Conservation (phyloP, 2,888 invertebrate genomes). For the Furcula furcula region DNA sequence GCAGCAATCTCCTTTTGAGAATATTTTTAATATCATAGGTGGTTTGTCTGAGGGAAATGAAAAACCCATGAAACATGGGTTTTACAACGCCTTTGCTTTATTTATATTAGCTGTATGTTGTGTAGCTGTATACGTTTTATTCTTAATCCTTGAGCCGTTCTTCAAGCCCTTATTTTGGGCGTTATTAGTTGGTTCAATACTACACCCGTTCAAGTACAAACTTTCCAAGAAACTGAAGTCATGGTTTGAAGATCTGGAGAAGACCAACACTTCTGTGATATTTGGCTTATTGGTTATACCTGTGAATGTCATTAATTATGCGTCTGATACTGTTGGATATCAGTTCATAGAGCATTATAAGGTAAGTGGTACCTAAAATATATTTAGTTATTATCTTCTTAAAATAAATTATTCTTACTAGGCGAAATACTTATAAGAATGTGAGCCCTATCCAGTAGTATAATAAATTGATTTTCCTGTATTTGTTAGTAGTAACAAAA, state of each 20-base stretch:
- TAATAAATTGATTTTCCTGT: too few relatives aligned
- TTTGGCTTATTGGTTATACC: slow-evolving; percentile 85
- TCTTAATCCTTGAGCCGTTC: slow-evolving; percentile 94
- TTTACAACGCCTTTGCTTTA: slow-evolving; percentile 93
- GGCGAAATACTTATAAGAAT: too few relatives aligned
- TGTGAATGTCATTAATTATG: slow-evolving; percentile 86
- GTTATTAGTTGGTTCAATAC: slow-evolving; percentile 95
- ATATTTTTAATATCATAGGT: slow-evolving; percentile 85
- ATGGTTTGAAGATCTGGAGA: slow-evolving; percentile 89
- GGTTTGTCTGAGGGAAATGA: slow-evolving; percentile 89
- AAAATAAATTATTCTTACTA: too few relatives aligned
- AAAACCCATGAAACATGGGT: slow-evolving; percentile 95
- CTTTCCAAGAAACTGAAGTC: slow-evolving; percentile 88
- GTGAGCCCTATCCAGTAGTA: too few relatives aligned
- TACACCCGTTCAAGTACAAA: slow-evolving; percentile 96
- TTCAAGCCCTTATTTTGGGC: slow-evolving; percentile 98
- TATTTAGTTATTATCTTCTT: too few relatives aligned
- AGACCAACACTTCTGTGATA: slow-evolving; percentile 85
- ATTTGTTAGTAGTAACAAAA: too few relatives aligned
- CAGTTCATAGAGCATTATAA: slow-evolving; percentile 85
- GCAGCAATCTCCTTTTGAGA: slow-evolving; percentile 84
- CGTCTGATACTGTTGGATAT: slow-evolving; percentile 88
- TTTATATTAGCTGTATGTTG: slow-evolving; percentile 86
- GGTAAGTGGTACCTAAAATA: slow-evolving; percentile 37
- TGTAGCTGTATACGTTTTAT: slow-evolving; percentile 88